Evolutionary conservation across 2,797 vertebrate genomes (phyloP), one percentile per base, ranked within the genome.

Genomic region (Bryconaethiops microstoma): DNA sequence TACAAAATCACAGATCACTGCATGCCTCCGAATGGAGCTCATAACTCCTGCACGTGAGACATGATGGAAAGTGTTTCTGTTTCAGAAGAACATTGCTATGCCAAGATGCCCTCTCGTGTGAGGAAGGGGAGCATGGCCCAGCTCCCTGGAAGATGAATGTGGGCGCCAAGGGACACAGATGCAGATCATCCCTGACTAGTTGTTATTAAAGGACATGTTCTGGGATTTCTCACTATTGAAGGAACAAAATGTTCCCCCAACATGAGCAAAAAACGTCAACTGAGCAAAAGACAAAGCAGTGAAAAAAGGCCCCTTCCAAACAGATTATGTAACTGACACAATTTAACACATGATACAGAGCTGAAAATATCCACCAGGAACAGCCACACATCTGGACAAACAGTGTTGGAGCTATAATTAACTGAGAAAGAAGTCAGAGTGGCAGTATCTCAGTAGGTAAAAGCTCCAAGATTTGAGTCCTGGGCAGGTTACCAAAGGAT

Each of bases 121-220:
- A 79, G 23, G 5, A 63, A 29, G 45, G 21, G 25, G 64, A 14
- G 3, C 50, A 52, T 45, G 2, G 42, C 39, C 57, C n/a, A 64
- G 57, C n/a, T 45, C 13, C 16, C 23, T 64, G 29, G 76, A 86
- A 83, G 82, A 87, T 45, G 52, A 76, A 84, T 79, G 7, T 35
- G 17, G 21, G 75, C 65, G 69, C 70, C 55, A n/a, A 69, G 74
- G 35, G 50, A 59, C 48, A 62, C 59, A 80, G 63, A 87, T 84
- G 42, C 73, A 77, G 62, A 76, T 85, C 84, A 84, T 35, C 45
- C 67, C 21, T 82, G 50, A 7, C 13, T 52, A 39, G 6, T 8
- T 45, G 52, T 82, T 84, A 84, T 85, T 80, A 74, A 81, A 77
- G 23, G 72, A 79, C 65, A 83, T 57, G 7, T 74, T 64, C 69